Base-by-base conservation (phyloP, 2,888 invertebrate species). In the Poecilus cupreus region DNA sequence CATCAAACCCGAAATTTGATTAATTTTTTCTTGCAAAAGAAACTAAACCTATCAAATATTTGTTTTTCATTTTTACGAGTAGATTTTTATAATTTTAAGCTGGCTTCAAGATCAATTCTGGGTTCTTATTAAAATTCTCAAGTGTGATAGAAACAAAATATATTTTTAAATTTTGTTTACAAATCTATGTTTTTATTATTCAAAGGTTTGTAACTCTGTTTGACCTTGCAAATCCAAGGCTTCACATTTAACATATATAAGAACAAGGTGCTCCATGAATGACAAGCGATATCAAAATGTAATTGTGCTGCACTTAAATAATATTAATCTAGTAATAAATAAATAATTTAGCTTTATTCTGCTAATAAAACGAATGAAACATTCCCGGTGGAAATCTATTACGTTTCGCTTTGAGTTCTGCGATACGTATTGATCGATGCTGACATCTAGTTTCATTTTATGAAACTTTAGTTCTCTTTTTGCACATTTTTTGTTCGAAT, bases 391-490 rank as follows among this genome's bases (percentile, higher is more conserved):
- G 60, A n/a, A 60, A 57, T 22, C 24, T 43, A 43, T 2, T 43
- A 43, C 43, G 43, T 10, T 43, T 43, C n/a, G 43, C n/a, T 43
- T 43, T 43, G 11, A 3, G 43, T 43, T 11, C 43, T 43, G 3
- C 13, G 43, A 43, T n/a, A 13, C 43, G 54, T 68, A 68, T 68
- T 68, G 64, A 68, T 68, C 32, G 37, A 8, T 68, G 64, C 64
- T 68, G 64, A 68, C 64, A 68, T 32, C 64, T 68, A 68, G 64
- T 68, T 68, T 68, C 64, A 68, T 68, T 68, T 32, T 32, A 68
- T 68, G 64, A 16, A 68, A 68, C 37, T 68, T 68, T 37, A 32
- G 16, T 68, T 68, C 64, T 68, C 64, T 68, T 68, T 68, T 68
- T 68, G 32, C 10, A 18, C n/a, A 18, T 68, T 68, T 68, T 68